Evolutionary conservation across 2,113 vertebrate species (phyloP).

Genomic region (Charadrius vociferus): DNA sequence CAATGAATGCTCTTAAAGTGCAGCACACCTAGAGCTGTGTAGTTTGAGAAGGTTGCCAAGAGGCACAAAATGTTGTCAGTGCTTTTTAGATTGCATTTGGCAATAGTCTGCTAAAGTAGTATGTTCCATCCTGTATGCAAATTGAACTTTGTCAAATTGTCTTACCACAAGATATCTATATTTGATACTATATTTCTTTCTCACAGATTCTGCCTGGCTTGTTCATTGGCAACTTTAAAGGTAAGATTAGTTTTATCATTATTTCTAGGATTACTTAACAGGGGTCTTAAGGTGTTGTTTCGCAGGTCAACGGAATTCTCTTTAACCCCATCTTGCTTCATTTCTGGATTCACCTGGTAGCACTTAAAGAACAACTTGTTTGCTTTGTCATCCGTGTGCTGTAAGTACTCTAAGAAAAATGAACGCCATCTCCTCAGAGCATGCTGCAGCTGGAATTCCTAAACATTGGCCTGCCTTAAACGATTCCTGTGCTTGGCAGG

Average conservation of each 20-base stretch:
- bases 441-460: conserved; percentile 13
- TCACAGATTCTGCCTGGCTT: conserved; percentile 90
- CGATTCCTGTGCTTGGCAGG: not conserved
- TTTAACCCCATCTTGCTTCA: not conserved
- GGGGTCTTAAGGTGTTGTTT: not conserved
- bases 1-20: not conserved
- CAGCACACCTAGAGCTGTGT: not conserved
- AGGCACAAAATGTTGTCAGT: not conserved
- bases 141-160: conserved; percentile 38
- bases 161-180: conserved; percentile 50
- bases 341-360: not conserved
- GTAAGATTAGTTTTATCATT: conserved; percentile 71
- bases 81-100: not conserved
- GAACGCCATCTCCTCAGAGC: not conserved
- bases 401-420: not conserved
- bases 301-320: not conserved
- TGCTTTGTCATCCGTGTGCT: not conserved
- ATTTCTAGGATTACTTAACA: not conserved
- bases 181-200: conserved; percentile 74
- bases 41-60: not conserved
- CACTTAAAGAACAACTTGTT: not conserved
- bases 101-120: conserved; percentile 25
- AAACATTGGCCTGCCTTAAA: not conserved
- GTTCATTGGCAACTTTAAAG: conserved; percentile 96
- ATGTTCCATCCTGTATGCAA: conserved; percentile 66